Percentiles rank a stretch among this genome's conserved stretches.
phyloP scores from a whole-genome alignment of 2,888 invertebrate species.

The Xylota sylvarum region DNA sequence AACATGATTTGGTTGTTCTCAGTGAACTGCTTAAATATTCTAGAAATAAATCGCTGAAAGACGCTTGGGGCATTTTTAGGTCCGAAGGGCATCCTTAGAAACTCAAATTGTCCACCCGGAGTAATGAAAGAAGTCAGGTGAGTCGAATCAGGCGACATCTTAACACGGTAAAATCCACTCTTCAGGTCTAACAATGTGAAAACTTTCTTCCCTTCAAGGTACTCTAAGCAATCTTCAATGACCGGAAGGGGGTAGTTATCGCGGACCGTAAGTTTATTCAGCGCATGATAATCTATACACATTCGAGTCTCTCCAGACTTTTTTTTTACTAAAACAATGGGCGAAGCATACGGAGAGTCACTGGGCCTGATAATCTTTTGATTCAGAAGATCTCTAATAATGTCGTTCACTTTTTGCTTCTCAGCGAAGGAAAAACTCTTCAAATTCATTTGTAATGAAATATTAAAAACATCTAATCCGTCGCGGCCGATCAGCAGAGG shows the following conservation, averaged over 20 bases:
- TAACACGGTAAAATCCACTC: slow-evolving; percentile 13
- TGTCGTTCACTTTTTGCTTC: not conserved
- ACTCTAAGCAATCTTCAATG: slow-evolving; percentile 32
- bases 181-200: slow-evolving; percentile 1
- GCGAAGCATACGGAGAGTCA: no score
- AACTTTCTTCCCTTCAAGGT: not conserved
- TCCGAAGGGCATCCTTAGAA: not conserved
- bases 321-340: no score
- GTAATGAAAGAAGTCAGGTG: no score
- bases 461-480: not conserved
- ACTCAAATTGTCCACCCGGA: slow-evolving; percentile 1
- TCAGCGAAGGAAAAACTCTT: not conserved
- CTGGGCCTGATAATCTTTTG: slow-evolving; percentile 8
- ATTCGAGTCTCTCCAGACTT: no score
- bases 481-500: not conserved
- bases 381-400: slow-evolving; percentile 12
- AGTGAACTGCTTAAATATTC: not conserved
- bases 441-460: no score
- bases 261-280: slow-evolving; percentile 35
- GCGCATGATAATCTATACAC: no score
- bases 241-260: slow-evolving; percentile 18
- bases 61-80: slow-evolving; percentile 21
- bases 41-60: slow-evolving; percentile 10
- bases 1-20: not conserved
- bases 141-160: no score